Evolutionary conservation across 2,888 invertebrate species (phyloP).

Genomic region (Choristoneura rosaceana): DNA sequence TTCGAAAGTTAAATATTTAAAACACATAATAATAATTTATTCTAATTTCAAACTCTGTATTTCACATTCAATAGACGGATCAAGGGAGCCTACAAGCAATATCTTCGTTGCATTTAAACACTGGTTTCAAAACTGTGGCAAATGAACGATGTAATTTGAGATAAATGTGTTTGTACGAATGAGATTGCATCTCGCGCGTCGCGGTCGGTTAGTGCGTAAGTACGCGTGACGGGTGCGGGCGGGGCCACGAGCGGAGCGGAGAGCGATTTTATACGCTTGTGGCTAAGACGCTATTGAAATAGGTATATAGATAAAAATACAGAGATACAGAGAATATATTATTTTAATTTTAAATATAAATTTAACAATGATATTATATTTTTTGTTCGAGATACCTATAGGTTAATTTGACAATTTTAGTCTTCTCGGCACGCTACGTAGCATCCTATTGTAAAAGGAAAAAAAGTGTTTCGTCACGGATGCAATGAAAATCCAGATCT

Average conservation of each 20-base stretch:
- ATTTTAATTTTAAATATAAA: too few relatives aligned
- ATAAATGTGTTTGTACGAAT: constrained; percentile 46
- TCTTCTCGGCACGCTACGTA: too few relatives aligned
- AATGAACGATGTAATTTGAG: constrained; percentile 44
- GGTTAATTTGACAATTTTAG: too few relatives aligned
- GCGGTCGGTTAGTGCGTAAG: constrained; percentile 50
- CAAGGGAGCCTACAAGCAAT: neutral
- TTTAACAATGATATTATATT: too few relatives aligned
- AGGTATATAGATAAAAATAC: too few relatives aligned
- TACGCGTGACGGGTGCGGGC: constrained; percentile 48
- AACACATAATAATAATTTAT: too few relatives aligned
- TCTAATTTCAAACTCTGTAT: neutral
- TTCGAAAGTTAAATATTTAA: too few relatives aligned
- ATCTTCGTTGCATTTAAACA: constrained; percentile 17
- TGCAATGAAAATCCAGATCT: neutral
- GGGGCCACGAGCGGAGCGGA: constrained; percentile 45
- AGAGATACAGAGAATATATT: too few relatives aligned
- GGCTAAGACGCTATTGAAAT: neutral
- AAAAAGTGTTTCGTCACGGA: neutral
- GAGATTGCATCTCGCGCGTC: constrained; percentile 37
- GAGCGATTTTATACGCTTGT: constrained; percentile 14
- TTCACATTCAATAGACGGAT: neutral
- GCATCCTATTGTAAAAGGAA: neutral
- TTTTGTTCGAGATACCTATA: too few relatives aligned
- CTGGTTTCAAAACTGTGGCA: constrained; percentile 17